Evolutionary conservation across 2,888 invertebrate species (phyloP).

Genomic region (Megalurothrips usitatus): DNA sequence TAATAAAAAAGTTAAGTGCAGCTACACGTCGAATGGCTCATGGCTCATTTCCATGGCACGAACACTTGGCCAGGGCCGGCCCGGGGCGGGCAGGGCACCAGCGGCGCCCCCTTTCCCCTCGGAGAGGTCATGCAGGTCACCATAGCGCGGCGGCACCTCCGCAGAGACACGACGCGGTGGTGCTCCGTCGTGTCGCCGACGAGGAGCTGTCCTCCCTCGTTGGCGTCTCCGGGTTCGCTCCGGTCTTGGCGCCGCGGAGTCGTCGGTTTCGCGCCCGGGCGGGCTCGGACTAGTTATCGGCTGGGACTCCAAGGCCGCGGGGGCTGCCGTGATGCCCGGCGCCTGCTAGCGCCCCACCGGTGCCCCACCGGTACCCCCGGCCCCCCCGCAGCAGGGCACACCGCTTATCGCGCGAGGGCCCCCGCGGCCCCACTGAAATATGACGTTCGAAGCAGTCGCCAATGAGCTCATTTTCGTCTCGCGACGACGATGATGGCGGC

Average conservation of each 20-base stretch:
- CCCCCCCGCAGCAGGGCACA: neutral
- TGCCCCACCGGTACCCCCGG: neutral
- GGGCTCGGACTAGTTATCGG: too few species aligned
- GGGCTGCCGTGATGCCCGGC: neutral
- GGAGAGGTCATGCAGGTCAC: neutral
- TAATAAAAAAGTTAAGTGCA: constrained; percentile 15
- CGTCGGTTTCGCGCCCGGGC: too few species aligned
- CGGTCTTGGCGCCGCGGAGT: too few species aligned
- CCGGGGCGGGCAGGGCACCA: neutral
- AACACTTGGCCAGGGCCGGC: too few species aligned
- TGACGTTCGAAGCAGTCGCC: constrained; percentile 2
- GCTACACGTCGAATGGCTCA: constrained; percentile 24
- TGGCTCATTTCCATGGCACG: constrained; percentile 14
- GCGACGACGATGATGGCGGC: neutral
- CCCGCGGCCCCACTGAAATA: neutral
- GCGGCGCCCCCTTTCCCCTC: too few species aligned
- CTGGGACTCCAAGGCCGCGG: too few species aligned
- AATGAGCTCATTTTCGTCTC: constrained; percentile 18
- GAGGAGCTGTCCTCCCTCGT: too few species aligned
- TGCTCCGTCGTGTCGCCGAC: too few species aligned
- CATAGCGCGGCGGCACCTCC: too few species aligned
- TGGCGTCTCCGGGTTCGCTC: too few species aligned
- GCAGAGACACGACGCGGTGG: too few species aligned
- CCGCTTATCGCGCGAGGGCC: neutral
- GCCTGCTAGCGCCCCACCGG: neutral